Evolutionary conservation across 2,113 vertebrate species (phyloP), one percentile per base, ranked within the genome.

Genomic region (Atlantisia rogersi): DNA sequence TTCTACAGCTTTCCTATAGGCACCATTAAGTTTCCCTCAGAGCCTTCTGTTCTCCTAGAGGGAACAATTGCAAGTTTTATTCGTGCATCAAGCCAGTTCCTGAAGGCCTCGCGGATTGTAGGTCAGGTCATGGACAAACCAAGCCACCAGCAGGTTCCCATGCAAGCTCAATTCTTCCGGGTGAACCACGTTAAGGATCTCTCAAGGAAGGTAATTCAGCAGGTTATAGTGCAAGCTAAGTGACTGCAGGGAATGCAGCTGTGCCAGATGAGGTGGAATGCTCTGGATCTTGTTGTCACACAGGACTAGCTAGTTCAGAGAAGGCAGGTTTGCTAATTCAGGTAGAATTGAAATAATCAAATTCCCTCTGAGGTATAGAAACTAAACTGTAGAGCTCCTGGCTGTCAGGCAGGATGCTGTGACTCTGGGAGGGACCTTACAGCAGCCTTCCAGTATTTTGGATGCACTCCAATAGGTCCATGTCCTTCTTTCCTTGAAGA

Each of bases 221-320:
- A 99, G 96, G 97, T 99, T 99, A 97, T 99, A 99, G 96, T 99
- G 99, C 50, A 99, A 99, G 93, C 99, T 99, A 52, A 99, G 98
- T 28, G 99, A 99, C 40, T 99, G 99, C 97, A 99, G 98, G 2
- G 99, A 99, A 97, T 99, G 97, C 83, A 99, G 98, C 99, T 99
- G 99, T 97, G 99, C 98, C 94, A 99, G 98, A 94, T 99, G 99
- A 48, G 99, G 99, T 44, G 99, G 99, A 82, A 99, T 98, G 86
- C 99, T 99, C 96, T 99, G 99, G 95, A 99, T 99, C 94, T 99
- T 99, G 97, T 99, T 99, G 97, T 99, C 99, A 97, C 99, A 99
- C 56, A 99, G 98, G 24, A 99, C 99, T 97, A 99, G 98, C 88
- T 99, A 99, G 97, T 97, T 99, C 86, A 99, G 98, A 95, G 97